These are phyloP conservation scores for Anadara kagoshimensis DNA, from an alignment of 1,140 invertebrate species.

Conservation along the genomic window DNA sequence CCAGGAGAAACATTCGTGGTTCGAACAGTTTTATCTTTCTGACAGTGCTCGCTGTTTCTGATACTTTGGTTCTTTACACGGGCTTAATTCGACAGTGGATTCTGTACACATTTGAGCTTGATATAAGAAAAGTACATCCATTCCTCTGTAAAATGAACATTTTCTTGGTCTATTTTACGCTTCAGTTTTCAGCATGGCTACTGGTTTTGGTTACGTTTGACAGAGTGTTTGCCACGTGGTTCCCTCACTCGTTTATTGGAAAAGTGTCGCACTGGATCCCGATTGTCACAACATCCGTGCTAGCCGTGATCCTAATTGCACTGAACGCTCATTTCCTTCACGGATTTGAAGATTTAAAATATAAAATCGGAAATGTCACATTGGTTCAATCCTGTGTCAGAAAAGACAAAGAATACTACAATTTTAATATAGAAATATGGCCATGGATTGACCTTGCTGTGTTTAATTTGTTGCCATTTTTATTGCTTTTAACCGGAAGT, in stretches of 20 bases:
- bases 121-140: conserved; percentile 33
- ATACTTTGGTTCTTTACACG: conserved; percentile 50
- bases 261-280: conserved; percentile 35
- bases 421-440: conserved; percentile 39
- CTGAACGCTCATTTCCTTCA: conserved; percentile 52
- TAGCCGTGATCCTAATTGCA: conserved; percentile 25
- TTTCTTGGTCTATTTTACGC: conserved; percentile 44
- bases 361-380: background rate
- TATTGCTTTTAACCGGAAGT: conserved; percentile 43
- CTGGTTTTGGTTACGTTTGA: conserved; percentile 57
- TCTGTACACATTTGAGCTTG: conserved; percentile 30
- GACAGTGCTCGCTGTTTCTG: conserved; percentile 39
- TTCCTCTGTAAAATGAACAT: conserved; percentile 46
- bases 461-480: conserved; percentile 47
- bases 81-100: conserved; percentile 53
- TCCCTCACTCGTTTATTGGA: conserved; percentile 42
- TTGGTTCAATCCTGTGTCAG: conserved; percentile 4
- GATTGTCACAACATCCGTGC: conserved; percentile 18
- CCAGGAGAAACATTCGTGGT: conserved; percentile 24
- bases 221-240: conserved; percentile 48
- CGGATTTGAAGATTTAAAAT: conserved; percentile 18
- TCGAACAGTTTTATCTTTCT: conserved; percentile 42
- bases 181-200: conserved; percentile 57
- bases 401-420: conserved; percentile 19
- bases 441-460: conserved; percentile 59